Conservation (phyloP, 2,888 invertebrate species). For the Catonia carolina region DNA sequence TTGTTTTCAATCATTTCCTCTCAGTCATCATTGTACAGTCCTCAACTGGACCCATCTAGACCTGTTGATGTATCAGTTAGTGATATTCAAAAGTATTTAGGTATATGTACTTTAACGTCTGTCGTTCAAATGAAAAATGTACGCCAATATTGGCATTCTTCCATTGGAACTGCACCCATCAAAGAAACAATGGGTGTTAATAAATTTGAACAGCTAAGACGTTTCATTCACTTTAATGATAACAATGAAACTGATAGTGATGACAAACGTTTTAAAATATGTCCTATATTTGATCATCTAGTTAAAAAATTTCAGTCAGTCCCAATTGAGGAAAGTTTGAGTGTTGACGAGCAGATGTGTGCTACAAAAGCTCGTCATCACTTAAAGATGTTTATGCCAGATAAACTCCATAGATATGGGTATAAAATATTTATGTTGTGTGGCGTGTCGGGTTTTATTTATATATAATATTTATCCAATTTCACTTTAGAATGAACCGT, state of each 20-base stretch:
- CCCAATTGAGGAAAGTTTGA: neutral
- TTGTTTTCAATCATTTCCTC: neutral
- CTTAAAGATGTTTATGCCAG: constrained; percentile 38
- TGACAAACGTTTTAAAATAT: neutral
- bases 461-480: too few relatives aligned
- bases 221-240: constrained; percentile 1
- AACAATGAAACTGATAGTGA: neutral
- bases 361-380: constrained; percentile 28
- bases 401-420: constrained; percentile 40
- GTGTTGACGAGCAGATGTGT: too few relatives aligned
- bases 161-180: constrained; percentile 1
- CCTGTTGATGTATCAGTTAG: constrained; percentile 3
- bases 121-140: constrained; percentile 3
- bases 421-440: constrained; percentile 28
- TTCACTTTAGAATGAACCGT: too few relatives aligned
- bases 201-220: constrained; percentile 13
- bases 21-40: constrained; percentile 7
- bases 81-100: constrained; percentile 8
- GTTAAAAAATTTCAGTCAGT: constrained; percentile 1
- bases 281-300: neutral
- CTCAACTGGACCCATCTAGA: constrained; percentile 7
- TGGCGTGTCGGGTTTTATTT: constrained; percentile 25
- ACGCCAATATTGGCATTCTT: constrained; percentile 12
- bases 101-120: constrained; percentile 6
- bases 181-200: constrained; percentile 5